Conservation (phyloP, 2,113 vertebrate species). For the Acrocephalus kingi region DNA sequence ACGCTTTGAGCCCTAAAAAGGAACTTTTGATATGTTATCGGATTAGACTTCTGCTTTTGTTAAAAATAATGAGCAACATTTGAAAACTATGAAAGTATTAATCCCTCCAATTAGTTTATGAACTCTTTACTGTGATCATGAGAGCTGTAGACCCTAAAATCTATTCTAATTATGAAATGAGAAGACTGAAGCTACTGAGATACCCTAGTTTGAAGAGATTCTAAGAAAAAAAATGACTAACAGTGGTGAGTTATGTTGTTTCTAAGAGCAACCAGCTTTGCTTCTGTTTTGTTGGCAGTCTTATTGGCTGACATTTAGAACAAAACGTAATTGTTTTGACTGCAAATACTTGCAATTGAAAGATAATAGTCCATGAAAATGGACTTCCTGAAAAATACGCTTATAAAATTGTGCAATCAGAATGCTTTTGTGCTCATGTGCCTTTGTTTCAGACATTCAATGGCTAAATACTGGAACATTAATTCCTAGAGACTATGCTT, state of each 20-base stretch:
- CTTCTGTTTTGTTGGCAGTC: conserved; percentile 3
- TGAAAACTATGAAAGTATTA: neutral
- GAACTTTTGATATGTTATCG: neutral
- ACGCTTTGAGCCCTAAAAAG: neutral
- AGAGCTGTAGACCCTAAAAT: neutral
- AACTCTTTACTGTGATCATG: neutral
- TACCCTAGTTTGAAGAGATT: neutral
- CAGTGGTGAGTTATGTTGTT: neutral
- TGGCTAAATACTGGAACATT: neutral
- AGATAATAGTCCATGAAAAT: neutral
- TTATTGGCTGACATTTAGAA: conserved; percentile 1
- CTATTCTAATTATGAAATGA: neutral
- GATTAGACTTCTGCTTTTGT: neutral
- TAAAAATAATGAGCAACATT: neutral
- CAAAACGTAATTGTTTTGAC: neutral
- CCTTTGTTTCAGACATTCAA: neutral
- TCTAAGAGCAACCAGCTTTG: conserved; percentile 1
- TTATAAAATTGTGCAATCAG: neutral
- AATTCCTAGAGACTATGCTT: neutral
- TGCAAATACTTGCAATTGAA: neutral
- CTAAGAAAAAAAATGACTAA: neutral
- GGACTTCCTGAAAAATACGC: neutral
- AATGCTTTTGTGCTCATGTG: neutral
- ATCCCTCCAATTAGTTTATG: neutral
- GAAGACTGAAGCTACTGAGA: neutral